A percentile compares a stretch with the other conserved stretches of the same genome.
Conservation (phyloP, 2,797 vertebrate genomes). For the Coilia nasus region DNA sequence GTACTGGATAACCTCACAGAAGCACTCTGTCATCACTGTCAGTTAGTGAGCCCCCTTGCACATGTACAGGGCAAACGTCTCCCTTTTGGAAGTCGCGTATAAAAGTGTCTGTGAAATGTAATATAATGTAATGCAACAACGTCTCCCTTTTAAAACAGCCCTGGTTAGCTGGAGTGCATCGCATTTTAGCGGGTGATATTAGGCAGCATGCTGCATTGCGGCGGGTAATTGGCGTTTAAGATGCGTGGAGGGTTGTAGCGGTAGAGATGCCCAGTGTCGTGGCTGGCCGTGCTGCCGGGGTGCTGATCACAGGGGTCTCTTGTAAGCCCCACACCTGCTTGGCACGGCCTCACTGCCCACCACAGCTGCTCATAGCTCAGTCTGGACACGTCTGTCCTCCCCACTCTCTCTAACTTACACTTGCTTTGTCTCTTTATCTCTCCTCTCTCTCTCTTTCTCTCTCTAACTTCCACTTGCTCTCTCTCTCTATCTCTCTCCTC, state of each 20-base stretch:
- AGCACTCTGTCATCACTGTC: neutral
- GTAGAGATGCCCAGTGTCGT: neutral
- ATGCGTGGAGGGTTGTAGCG: neutral
- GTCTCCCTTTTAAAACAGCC: neutral
- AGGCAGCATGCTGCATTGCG: neutral
- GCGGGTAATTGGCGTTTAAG: neutral
- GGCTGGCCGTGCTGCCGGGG: neutral
- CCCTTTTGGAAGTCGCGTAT: too few species aligned
- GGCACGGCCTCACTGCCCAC: neutral
- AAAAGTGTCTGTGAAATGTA: too few species aligned
- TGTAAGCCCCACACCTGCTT: conserved; percentile 21
- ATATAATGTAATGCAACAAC: too few species aligned
- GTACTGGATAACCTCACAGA: neutral
- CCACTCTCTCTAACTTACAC: neutral
- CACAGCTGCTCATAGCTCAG: conserved; percentile 4
- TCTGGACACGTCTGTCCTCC: neutral
- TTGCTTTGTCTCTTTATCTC: too few species aligned
- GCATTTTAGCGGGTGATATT: neutral
- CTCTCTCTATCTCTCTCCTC: neutral
- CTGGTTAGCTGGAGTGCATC: neutral
- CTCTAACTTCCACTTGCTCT: neutral
- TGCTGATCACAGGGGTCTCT: neutral
- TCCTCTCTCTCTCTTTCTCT: neutral
- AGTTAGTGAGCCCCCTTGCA: neutral
- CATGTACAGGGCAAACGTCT: neutral